Evolutionary conservation across 2,888 invertebrate genomes (phyloP), one percentile per base, ranked within the genome.

Genomic region (Lamellibrachia satsuma): DNA sequence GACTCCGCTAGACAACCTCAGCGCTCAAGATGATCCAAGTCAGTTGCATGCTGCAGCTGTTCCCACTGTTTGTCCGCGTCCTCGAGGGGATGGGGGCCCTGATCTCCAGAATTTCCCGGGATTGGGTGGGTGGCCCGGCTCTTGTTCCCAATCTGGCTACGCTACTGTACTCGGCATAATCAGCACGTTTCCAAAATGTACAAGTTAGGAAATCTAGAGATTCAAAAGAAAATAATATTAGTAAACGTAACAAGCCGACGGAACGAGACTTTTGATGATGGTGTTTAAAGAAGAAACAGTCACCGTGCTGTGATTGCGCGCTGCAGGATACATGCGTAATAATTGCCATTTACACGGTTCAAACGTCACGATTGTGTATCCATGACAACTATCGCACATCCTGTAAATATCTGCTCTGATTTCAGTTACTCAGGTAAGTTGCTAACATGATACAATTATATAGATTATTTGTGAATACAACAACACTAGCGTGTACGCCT

Each of bases 341-440:
- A 2, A 75, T 75, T 4, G 75, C 2, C 75, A 75, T 75, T 75
- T 6, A 3, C 75, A 3, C n/a, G 15, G n/a, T 75, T 75, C 75
- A 11, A 75, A 75, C 75, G 75, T 75, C 75, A 75, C 75, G 75
- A 75, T 11, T 75, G n/a, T n/a, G 75, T 75, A 75, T 75, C 75
- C 75, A 75, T 75, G 75, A 75, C 75, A 15, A 75, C 75, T 22
- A 22, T 75, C 22, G 2, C 75, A 75, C 75, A 22, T 3, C 15
- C 22, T 22, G 15, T 75, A 75, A 75, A 22, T 22, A 1, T 9
- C 75, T 75, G 75, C 75, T 75, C 75, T n/a, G 75, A 22, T 75
- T 75, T 75, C 75, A 75, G 15, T 75, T 75, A 75, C 75, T 75
- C 75, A 75, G n/a, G 75, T 75, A 75, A 75, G 75, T 75, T 75